Base-by-base conservation (phyloP, 2,113 vertebrate genomes). In the Daboia siamensis region DNA sequence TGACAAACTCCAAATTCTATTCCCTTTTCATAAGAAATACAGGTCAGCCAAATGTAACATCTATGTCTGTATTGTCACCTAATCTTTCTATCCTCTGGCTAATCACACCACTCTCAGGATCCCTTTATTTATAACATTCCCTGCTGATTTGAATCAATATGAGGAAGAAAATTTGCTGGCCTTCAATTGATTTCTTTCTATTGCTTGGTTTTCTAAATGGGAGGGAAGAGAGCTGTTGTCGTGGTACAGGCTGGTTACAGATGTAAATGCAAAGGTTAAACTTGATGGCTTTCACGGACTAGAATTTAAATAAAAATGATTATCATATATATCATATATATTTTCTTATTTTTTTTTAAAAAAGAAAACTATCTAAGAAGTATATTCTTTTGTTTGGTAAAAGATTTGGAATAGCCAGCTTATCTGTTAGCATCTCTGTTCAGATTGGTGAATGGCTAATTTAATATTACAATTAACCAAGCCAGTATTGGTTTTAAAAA, bases 41-140 rank as follows among this genome's bases (percentile, higher is more conserved):
- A 93, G 91, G 95, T 96, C 93, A 96, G 93, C 91, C 89, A 95
- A 95, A 96, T 96, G 64, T 93, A 96, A 91, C 88, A 0, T 0
- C 93, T 88, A 93, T 86, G 86, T 29, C 86, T 64, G 12, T 69
- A 54, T 48, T 86, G 55, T 61, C 39, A 39, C 15, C 84, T 80
- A 4, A 84, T 87, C 74, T 88, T 24, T 1, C 54, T 94, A 88
- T 86, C 9, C 89, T 69, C n/a, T 44, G 80, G 87, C 7, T 52
- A 92, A 89, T 88, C 51, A 57, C 91, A 88, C 52, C 91, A 86
- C 48, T 87, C 90, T 96, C 85, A 89, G 39, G 90, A 90, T 86
- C 86, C 94, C 94, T 94, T 94, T 96, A 93, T 86, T 95, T 94
- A 90, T 89, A 94, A 94, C 57, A 95, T 69, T n/a, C 85, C 9